Evolutionary conservation across 2,113 vertebrate genomes (phyloP).

Genomic region (Typhlomys cinereus): DNA sequence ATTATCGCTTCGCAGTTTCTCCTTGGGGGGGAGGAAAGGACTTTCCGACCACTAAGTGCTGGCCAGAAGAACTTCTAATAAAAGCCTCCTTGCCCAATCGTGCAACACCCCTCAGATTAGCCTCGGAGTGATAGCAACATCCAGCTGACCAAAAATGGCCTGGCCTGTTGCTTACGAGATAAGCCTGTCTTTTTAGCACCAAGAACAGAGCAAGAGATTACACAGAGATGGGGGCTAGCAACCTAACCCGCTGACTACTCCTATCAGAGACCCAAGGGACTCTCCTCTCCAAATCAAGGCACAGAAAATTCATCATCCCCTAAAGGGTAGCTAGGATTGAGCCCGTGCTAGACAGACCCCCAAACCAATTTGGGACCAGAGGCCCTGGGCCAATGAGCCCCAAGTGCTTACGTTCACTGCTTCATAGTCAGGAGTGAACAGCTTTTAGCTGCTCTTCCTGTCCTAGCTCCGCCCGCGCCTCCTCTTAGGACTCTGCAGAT

Average conservation of each 20-base stretch:
- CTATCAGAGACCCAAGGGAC: not conserved
- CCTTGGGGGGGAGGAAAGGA: not conserved
- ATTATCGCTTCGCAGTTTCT: not conserved
- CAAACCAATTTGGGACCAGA: not conserved
- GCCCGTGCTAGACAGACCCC: too few species aligned
- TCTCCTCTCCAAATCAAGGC: not conserved
- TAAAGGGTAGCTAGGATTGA: not conserved
- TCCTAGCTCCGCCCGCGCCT: not conserved
- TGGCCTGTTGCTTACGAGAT: not conserved
- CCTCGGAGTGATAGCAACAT: not conserved
- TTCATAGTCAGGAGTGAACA: not conserved
- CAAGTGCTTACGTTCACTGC: not conserved
- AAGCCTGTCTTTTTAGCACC: not conserved
- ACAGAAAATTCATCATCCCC: not conserved
- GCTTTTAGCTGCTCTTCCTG: not conserved
- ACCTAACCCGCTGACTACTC: not conserved
- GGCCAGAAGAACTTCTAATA: not conserved
- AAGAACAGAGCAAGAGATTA: conserved; percentile 22
- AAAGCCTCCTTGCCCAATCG: not conserved
- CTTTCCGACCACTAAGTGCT: not conserved
- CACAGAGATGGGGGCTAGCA: not conserved
- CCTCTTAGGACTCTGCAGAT: too few species aligned
- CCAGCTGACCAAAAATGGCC: not conserved
- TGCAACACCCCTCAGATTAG: not conserved
- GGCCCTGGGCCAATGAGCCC: too few species aligned